A percentile compares a stretch with the other conserved stretches of the same genome.
phyloP scores from a whole-genome alignment of 2,797 vertebrate species.

The Intellagama lesueurii region DNA sequence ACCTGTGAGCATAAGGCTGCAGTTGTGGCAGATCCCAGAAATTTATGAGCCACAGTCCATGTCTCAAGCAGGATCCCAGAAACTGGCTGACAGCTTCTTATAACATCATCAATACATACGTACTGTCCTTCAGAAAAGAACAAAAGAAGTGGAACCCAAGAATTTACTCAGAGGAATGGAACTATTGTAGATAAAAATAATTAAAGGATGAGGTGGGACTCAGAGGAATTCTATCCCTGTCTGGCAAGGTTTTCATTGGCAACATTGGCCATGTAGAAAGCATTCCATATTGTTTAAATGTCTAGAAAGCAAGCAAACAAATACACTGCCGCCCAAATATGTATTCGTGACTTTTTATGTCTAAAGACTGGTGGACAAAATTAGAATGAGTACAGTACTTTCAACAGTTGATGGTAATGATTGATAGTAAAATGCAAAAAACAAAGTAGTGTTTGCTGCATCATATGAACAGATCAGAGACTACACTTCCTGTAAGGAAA shows the following conservation, averaged over 20 bases:
- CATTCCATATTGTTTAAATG: neutral
- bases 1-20: neutral
- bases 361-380: neutral
- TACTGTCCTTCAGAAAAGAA: neutral
- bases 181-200: neutral
- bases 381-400: neutral
- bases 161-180: neutral
- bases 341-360: neutral
- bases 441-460: neutral
- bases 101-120: neutral
- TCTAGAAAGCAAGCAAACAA: neutral
- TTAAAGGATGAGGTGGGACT: neutral
- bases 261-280: neutral
- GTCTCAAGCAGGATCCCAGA: neutral
- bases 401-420: neutral
- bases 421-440: neutral
- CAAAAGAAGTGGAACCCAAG: neutral
- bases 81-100: neutral
- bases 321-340: no score
- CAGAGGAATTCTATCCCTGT: neutral
- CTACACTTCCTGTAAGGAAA: constrained; percentile 45
- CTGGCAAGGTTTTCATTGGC: neutral
- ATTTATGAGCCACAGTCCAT: neutral
- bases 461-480: constrained; percentile 45
- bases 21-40: neutral